Evolutionary conservation across 2,888 invertebrate species (phyloP).

Genomic region (Tenthredo mesomela): DNA sequence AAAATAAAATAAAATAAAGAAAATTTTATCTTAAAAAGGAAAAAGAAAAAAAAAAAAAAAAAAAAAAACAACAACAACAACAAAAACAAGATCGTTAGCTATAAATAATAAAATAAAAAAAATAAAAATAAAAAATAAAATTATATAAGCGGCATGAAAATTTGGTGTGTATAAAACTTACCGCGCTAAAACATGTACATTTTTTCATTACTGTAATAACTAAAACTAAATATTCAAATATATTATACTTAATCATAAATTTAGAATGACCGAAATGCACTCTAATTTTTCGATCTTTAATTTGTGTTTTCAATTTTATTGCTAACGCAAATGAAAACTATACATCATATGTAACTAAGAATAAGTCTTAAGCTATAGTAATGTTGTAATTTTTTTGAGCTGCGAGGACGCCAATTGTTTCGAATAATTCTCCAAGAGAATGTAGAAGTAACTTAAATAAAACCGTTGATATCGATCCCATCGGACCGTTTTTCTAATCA

Average conservation of each 20-base stretch:
- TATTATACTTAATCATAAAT: constrained; percentile 28
- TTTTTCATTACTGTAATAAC: constrained; percentile 47
- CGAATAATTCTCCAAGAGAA: constrained; percentile 29
- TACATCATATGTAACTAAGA: constrained; percentile 18
- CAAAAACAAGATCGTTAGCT: constrained; percentile 34
- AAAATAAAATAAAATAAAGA: not conserved
- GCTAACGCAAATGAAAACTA: constrained; percentile 33
- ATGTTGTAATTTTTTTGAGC: constrained; percentile 29
- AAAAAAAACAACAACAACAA: constrained; percentile 1
- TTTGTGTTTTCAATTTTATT: constrained; percentile 37
- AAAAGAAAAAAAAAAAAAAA: constrained; percentile 21
- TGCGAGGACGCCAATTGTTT: constrained; percentile 14
- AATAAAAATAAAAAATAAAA: not conserved
- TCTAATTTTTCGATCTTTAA: constrained; percentile 3
- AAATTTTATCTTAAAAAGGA: constrained; percentile 23
- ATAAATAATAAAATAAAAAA: not conserved
- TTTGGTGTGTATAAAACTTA: constrained; percentile 40
- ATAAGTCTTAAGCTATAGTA: constrained; percentile 33
- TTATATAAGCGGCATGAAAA: constrained; percentile 40
- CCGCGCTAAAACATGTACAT: constrained; percentile 34
- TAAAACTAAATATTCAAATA: constrained; percentile 39
- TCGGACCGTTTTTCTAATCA: constrained; percentile 16
- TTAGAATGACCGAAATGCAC: constrained; percentile 33
- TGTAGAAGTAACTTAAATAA: not conserved
- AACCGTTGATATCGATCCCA: constrained; percentile 10